These are phyloP conservation scores for Deilephila elpenor DNA, from an alignment of 2,888 invertebrate genomes.

Conservation along the genomic window DNA sequence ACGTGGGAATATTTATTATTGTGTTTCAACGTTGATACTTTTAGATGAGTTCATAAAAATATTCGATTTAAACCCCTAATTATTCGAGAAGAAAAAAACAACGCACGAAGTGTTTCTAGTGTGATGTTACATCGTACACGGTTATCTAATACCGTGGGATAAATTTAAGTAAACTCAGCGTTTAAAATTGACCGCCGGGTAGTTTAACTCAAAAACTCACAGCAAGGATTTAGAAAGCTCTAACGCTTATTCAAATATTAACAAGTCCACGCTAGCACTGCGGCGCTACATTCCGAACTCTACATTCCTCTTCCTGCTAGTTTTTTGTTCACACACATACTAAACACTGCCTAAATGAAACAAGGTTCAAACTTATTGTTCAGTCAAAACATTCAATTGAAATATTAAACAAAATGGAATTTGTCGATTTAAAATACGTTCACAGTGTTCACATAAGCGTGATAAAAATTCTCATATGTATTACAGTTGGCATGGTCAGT, in stretches of 20 bases:
- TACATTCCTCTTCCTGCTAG: slow-evolving; percentile 72
- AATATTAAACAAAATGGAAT: neutral
- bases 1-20: no score
- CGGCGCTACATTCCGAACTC: slow-evolving; percentile 69
- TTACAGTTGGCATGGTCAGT: neutral
- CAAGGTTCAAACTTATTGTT: slow-evolving; percentile 12
- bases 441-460: neutral
- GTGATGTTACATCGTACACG: neutral
- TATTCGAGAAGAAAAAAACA: neutral
- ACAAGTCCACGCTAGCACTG: slow-evolving; percentile 56
- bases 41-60: no score
- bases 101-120: neutral
- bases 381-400: neutral
- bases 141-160: slow-evolving; percentile 12
- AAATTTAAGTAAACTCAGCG: neutral
- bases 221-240: slow-evolving; percentile 71
- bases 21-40: no score
- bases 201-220: slow-evolving; percentile 37
- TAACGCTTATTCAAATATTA: slow-evolving; percentile 75
- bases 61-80: no score
- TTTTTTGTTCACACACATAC: slow-evolving; percentile 63
- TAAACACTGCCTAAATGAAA: slow-evolving; percentile 38
- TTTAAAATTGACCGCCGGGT: slow-evolving; percentile 5
- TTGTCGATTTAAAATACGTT: neutral
- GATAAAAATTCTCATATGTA: neutral